Percentiles rank a stretch among this genome's conserved stretches.
phyloP scores from a whole-genome alignment of 2,797 vertebrate species.

The Myioborus miniatus region DNA sequence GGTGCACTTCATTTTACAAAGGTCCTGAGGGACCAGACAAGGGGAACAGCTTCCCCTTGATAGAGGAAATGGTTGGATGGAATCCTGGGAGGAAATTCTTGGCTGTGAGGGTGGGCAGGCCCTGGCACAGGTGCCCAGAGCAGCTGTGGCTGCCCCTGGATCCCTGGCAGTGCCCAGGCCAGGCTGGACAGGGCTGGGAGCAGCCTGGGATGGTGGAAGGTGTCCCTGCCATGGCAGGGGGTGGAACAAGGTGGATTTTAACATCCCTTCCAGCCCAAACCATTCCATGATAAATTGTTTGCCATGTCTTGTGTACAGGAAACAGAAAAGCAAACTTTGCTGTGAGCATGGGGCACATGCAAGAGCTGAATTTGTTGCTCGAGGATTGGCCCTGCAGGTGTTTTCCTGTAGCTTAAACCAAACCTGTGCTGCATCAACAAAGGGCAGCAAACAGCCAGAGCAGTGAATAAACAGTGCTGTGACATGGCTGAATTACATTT shows the following conservation, averaged over 20 bases:
- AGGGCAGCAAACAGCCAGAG: neutral
- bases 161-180: too few species aligned
- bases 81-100: neutral
- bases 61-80: neutral
- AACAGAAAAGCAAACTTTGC: neutral
- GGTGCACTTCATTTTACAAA: neutral
- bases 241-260: neutral
- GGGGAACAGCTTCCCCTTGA: neutral
- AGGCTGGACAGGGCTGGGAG: accelerated
- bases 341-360: neutral
- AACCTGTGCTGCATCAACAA: neutral
- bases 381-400: neutral
- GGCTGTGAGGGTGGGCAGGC: accelerated
- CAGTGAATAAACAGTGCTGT: neutral
- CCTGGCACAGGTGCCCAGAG: neutral
- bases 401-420: neutral
- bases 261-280: neutral
- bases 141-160: neutral
- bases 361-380: neutral
- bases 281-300: neutral
- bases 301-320: accelerated
- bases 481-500: neutral
- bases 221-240: neutral
- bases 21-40: accelerated
- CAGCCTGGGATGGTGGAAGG: accelerated